Evolutionary conservation across 2,113 vertebrate species (phyloP).

Genomic region (Antechinus stuartii): DNA sequence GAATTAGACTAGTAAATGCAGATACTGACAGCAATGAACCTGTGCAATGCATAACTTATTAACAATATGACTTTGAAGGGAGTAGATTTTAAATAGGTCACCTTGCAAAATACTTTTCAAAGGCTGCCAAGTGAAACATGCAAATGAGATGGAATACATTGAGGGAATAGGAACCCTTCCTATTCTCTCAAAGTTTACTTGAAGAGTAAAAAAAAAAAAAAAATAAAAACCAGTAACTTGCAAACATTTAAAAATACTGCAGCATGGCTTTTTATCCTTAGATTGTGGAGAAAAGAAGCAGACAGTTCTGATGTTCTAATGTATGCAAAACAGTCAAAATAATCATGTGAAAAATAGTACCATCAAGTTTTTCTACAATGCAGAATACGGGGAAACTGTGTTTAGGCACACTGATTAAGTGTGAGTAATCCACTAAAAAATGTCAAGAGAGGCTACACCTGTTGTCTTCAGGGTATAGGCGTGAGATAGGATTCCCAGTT

Average conservation of each 20-base stretch:
- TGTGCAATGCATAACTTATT: slow-evolving; percentile 49
- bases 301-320: neutral
- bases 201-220: slow-evolving; percentile 36
- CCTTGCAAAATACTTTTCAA: slow-evolving; percentile 64
- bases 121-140: slow-evolving; percentile 56
- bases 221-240: neutral
- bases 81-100: slow-evolving; percentile 71
- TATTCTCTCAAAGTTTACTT: slow-evolving; percentile 46
- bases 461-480: slow-evolving; percentile 2
- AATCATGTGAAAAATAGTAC: neutral
- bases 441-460: neutral
- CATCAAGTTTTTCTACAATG: neutral
- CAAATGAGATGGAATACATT: slow-evolving; percentile 63
- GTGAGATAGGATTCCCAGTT: neutral
- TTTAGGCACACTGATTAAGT: neutral
- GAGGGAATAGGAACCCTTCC: slow-evolving; percentile 39
- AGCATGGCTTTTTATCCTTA: neutral
- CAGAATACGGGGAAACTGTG: neutral
- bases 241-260: slow-evolving; percentile 11
- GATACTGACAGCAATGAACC: neutral
- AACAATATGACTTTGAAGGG: slow-evolving; percentile 64
- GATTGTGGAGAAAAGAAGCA: neutral
- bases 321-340: neutral
- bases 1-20: slow-evolving; percentile 32
- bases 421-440: neutral